Percentiles rank a stretch among this genome's conserved stretches.
phyloP scores from a whole-genome alignment of 1,140 invertebrate genomes.

The Zaprionus ghesquierei region DNA sequence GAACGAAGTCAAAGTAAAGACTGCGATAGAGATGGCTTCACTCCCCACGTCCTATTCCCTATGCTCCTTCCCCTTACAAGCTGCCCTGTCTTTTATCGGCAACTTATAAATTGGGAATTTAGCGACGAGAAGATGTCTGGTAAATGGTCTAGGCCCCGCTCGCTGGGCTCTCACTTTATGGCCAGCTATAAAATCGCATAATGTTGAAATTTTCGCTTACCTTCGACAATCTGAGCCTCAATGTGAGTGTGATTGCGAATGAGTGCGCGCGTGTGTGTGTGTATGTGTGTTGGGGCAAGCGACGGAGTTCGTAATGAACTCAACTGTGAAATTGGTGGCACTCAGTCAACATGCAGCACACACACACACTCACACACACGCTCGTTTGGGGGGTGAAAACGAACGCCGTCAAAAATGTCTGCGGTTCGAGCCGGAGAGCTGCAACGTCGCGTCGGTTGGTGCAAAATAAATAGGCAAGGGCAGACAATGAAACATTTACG shows the following conservation, averaged over 20 bases:
- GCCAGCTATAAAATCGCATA: constrained; percentile 53
- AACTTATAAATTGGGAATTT: neutral
- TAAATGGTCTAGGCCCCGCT: neutral
- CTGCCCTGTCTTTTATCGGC: neutral
- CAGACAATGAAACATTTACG: constrained; percentile 54
- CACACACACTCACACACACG: neutral
- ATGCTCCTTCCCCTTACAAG: neutral
- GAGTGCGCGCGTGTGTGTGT: constrained; percentile 15
- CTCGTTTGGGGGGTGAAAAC: neutral
- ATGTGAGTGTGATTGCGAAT: constrained; percentile 22
- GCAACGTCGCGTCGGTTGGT: constrained; percentile 25
- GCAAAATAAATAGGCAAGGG: constrained; percentile 65
- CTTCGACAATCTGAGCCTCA: constrained; percentile 39
- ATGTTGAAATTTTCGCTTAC: constrained; percentile 47
- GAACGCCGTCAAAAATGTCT: constrained; percentile 54
- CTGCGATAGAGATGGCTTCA: neutral
- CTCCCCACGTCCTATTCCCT: neutral
- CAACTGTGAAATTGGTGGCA: constrained; percentile 45
- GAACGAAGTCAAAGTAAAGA: neutral
- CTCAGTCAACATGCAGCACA: constrained; percentile 39
- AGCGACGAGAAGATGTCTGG: neutral
- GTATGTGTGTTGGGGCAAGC: no score
- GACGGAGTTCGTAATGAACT: constrained; percentile 60
- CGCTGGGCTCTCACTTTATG: constrained; percentile 25
- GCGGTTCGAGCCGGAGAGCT: constrained; percentile 37